Conservation (phyloP, 2,113 vertebrate genomes). For the Perca fluviatilis region DNA sequence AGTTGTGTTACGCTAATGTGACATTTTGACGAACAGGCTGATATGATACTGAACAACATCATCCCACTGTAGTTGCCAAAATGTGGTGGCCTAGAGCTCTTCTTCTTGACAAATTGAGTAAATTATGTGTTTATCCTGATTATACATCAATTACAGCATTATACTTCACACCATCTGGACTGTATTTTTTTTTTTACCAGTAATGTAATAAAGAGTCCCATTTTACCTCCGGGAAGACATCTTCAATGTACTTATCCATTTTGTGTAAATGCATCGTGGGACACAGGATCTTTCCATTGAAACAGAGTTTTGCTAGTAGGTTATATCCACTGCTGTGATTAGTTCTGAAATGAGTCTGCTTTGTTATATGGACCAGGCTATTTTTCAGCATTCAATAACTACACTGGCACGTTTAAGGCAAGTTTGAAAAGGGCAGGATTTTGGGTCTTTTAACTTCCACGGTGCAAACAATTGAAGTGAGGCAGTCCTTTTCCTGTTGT, state of each 20-base stretch:
- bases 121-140: conserved; percentile 23
- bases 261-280: conserved; percentile 1
- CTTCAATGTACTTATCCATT: background rate
- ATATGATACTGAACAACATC: background rate
- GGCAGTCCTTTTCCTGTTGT: background rate
- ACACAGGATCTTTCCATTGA: background rate
- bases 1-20: background rate
- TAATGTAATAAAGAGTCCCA: conserved; percentile 10
- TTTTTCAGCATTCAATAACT: background rate
- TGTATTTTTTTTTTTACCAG: background rate
- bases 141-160: conserved; percentile 12
- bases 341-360: background rate
- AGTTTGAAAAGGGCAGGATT: conserved; percentile 11
- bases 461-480: conserved; percentile 6
- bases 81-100: conserved; percentile 18
- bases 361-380: conserved; percentile 20
- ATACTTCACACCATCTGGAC: conserved; percentile 22
- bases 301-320: too few relatives aligned
- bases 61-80: background rate
- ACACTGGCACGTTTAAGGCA: background rate
- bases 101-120: conserved; percentile 20
- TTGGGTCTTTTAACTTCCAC: conserved; percentile 2
- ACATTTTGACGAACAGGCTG: background rate
- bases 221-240: background rate
- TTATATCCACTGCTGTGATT: background rate